Evolutionary conservation across 2,797 vertebrate genomes (phyloP).

Genomic region (Coreius guichenoti): DNA sequence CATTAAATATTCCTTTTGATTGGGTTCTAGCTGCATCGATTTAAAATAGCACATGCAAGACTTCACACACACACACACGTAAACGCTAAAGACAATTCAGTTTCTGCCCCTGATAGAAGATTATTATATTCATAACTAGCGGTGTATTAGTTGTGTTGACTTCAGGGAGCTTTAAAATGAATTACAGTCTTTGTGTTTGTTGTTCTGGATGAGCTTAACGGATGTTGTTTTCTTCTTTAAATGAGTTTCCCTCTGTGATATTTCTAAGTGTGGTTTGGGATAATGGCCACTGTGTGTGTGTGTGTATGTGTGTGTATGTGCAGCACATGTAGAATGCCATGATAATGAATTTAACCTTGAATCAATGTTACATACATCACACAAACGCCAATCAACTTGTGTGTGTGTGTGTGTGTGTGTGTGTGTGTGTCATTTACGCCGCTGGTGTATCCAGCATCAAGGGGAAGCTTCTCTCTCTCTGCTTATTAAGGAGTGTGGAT

Average conservation of each 20-base stretch:
- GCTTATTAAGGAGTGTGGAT: slow-evolving; percentile 21
- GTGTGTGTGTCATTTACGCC: not conserved
- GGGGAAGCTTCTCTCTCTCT: not conserved
- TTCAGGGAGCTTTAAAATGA: slow-evolving; percentile 27
- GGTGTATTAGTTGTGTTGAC: slow-evolving; percentile 19
- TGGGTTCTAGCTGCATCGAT: slow-evolving; percentile 75
- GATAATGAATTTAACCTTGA: slow-evolving; percentile 48
- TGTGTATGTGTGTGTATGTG: not conserved
- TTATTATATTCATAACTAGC: slow-evolving; percentile 32
- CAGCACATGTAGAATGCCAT: not conserved
- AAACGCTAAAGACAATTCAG: slow-evolving; percentile 3
- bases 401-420: slow-evolving; percentile 16
- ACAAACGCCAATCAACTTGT: slow-evolving; percentile 18
- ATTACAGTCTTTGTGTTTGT: slow-evolving; percentile 23
- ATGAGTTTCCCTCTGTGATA: slow-evolving; percentile 13
- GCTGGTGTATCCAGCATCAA: slow-evolving; percentile 4
- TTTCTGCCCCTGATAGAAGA: slow-evolving; percentile 17
- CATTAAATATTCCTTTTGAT: slow-evolving; percentile 84
- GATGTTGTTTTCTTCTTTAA: slow-evolving; percentile 13
- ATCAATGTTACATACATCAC: slow-evolving; percentile 19
- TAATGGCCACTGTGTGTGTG: not conserved
- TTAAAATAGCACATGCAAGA: slow-evolving; percentile 74
- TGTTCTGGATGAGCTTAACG: slow-evolving; percentile 20
- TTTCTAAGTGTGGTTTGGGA: slow-evolving; percentile 1
- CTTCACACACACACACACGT: slow-evolving; percentile 15